Base-by-base conservation (phyloP, 92 coral and sea anemone species). In the Palythoa grandis region DNA sequence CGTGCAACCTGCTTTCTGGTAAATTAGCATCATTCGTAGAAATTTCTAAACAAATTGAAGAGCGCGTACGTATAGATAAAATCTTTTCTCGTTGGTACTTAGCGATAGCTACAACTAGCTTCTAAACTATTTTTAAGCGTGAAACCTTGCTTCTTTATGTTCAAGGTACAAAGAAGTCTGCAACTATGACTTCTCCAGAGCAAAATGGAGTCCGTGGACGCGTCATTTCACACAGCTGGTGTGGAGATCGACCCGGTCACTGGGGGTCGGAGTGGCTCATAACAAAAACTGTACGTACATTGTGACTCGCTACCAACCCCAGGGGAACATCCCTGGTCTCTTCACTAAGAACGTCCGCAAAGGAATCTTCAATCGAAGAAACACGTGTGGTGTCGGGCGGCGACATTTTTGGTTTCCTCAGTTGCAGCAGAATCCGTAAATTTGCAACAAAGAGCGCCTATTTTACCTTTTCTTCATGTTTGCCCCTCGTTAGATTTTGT, bases 191-290 rank as follows among this genome's bases (percentile, higher is more conserved):
- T 89, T 89, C 37, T 38, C 23, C 38, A 43, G 57, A 23, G 58
- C 87, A 3, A 72, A 25, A 47, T 71, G 87, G 70, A 88, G 91
- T 0, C 85, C 85, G 5, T 58, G 2, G 37, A 80, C 85, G 13
- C 87, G 78, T 13, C 92, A 89, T 57, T 89, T 89, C 50, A 85
- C 92, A 4, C 92, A 89, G 83, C 60, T 96, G 29, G 96, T 94
- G 23, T 96, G 98, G 98, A 92, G 91, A 84, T 91, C 87, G 43
- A 92, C 95, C 83, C 78, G 89, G 16, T 90, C 82, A 38, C 95
- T 96, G 29, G 98, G 98, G 3, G 95, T 96, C 15, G 98, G 98
- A 8, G 89, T 86, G 52, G 98, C 95, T 10, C 56, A 83, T 25
- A 92, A 79, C 82, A 86, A 88, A 5, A 47, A 20, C 25, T 89